Base-by-base conservation (phyloP, 2,888 invertebrate genomes). In the Caenorhabditis drosophilae region DNA sequence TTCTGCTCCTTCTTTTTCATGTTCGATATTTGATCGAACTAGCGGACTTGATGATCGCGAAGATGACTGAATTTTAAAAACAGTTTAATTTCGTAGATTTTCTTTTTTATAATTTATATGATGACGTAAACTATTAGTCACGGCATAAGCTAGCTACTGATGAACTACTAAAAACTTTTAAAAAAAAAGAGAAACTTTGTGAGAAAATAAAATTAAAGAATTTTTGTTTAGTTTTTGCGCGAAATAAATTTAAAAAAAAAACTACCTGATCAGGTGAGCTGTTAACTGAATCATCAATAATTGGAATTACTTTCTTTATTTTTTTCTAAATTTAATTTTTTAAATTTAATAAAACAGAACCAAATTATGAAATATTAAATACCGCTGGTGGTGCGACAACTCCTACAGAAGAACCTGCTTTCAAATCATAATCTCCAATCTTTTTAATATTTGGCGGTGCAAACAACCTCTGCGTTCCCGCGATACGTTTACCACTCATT, bases 221-320 rank as follows among this genome's bases (percentile, higher is more conserved):
- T 9, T 9, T 9, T 31, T 31, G 31, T 31, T 31, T 12, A 9
- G 31, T 9, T 31, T 31, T 12, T 6, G 31, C 31, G 6, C 31
- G 6, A 12, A 31, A 31, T 9, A 31, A 31, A 31, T 9, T 31
- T 31, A 6, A 46, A 26, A 46, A 4, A 27, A 27, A 9, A 11
- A 2, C 22, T 16, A 59, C 59, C 38, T 59, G 52, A 31, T 63
- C 59, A 7, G 59, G 48, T 2, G 59, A 50, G n/a, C 48, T 44
- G 23, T 51, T 49, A 12, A 59, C 57, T 16, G 67, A 56, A 16
- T 67, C 67, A 25, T 67, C 67, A 22, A 67, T 67, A 16, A 67
- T 52, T n/a, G 67, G 60, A n/a, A 59, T 25, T n/a, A 40, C 46
- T 31, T 60, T 67, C n/a, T 53, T 60, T 23, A 11, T 18, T 16